These are phyloP conservation scores for Cetoscarus ocellatus DNA, from an alignment of 2,797 vertebrate genomes.

Conservation along the genomic window DNA sequence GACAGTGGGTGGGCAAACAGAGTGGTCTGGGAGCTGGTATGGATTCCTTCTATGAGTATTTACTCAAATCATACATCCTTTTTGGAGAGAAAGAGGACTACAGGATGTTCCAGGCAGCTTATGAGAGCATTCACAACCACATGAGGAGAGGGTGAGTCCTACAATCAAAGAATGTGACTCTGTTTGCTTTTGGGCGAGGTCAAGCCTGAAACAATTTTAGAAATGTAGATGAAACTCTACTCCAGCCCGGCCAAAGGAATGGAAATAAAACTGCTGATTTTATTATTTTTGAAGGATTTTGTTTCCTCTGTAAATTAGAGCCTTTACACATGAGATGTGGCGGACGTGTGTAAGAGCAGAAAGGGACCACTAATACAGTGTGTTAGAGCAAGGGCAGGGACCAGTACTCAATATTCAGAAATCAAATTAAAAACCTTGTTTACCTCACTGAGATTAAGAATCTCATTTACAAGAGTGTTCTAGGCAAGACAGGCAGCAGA, in stretches of 20 bases:
- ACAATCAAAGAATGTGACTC: constrained; percentile 10
- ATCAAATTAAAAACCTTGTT: no score
- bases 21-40: constrained; percentile 96
- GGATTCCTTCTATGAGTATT: constrained; percentile 98
- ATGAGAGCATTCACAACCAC: constrained; percentile 95
- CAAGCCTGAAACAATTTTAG: background rate
- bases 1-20: constrained; percentile 97
- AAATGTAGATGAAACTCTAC: background rate
- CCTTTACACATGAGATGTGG: background rate
- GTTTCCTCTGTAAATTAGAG: background rate
- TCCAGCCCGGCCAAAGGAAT: background rate
- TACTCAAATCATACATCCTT: constrained; percentile 97
- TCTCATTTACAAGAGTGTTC: no score
- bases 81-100: constrained; percentile 97
- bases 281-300: background rate
- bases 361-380: background rate
- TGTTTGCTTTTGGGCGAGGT: background rate
- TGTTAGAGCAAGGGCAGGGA: no score
- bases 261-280: constrained; percentile 16
- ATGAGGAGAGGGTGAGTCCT: constrained; percentile 93
- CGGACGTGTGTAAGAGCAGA: background rate
- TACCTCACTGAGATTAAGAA: no score
- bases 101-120: constrained; percentile 94
- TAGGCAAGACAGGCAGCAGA: no score
- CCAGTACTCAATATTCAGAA: no score